Conservation (phyloP, 2,797 vertebrate species). For the Sebastes kiyomatsui region DNA sequence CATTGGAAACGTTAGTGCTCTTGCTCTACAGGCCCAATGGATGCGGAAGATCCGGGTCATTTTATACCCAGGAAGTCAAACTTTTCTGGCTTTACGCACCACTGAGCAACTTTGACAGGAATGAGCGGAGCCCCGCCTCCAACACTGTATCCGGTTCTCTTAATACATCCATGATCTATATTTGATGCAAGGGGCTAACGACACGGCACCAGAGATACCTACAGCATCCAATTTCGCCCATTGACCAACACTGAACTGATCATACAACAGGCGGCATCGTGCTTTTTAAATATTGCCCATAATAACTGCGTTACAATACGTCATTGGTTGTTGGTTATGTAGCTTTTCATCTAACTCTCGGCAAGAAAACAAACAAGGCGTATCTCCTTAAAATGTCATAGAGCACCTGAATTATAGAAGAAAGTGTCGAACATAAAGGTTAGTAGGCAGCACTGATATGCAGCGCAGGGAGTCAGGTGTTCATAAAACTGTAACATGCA, state of each 20-base stretch:
- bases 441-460: conserved; percentile 1
- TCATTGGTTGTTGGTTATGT: neutral
- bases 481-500: conserved; percentile 44
- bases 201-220: neutral
- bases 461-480: conserved; percentile 33
- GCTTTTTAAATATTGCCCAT: neutral
- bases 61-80: too few species aligned
- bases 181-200: too few species aligned
- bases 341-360: neutral
- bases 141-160: too few species aligned
- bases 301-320: neutral
- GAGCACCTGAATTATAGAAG: conserved; percentile 32
- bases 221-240: neutral
- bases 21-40: accelerated
- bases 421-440: conserved; percentile 26
- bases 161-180: too few species aligned
- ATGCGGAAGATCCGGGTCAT: too few species aligned
- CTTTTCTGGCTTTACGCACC: too few species aligned
- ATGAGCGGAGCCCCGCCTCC: too few species aligned
- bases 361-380: neutral
- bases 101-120: too few species aligned
- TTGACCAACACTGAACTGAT: neutral
- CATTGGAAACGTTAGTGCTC: too few species aligned
- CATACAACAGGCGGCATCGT: neutral
- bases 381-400: neutral